phyloP scores from a whole-genome alignment of 2,113 vertebrate genomes.

The Ailurus styani region DNA sequence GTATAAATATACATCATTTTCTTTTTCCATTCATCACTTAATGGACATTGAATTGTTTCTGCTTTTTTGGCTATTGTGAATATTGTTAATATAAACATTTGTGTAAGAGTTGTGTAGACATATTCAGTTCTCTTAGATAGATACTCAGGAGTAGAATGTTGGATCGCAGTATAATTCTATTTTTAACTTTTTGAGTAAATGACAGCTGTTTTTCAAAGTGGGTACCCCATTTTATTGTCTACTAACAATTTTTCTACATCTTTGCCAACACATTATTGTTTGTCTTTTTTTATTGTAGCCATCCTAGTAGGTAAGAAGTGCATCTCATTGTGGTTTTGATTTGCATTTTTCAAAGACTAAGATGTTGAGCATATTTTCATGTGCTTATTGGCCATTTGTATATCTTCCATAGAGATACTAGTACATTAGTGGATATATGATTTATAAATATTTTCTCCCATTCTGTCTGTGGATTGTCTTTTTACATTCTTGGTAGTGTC shows the following conservation, averaged over 20 bases:
- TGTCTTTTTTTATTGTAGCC: neutral
- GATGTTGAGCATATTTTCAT: neutral
- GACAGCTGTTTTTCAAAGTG: neutral
- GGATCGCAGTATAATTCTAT: neutral
- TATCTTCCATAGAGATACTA: neutral
- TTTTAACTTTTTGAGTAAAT: neutral
- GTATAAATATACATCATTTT: neutral
- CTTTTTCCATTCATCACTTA: neutral
- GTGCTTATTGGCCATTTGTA: neutral
- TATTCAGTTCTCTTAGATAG: neutral
- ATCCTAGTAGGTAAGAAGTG: neutral
- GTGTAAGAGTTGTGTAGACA: neutral
- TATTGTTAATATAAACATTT: neutral
- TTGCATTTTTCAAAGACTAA: neutral
- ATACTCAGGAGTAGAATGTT: neutral
- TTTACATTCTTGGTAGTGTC: neutral
- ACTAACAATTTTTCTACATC: neutral
- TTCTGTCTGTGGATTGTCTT: neutral
- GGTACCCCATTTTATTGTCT: neutral
- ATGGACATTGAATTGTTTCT: neutral
- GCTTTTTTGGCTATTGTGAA: neutral
- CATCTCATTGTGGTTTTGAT: neutral
- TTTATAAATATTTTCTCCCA: neutral
- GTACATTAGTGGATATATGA: neutral
- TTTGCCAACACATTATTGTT: neutral